phyloP scores from a whole-genome alignment of 2,113 vertebrate genomes.

The Caretta caretta region DNA sequence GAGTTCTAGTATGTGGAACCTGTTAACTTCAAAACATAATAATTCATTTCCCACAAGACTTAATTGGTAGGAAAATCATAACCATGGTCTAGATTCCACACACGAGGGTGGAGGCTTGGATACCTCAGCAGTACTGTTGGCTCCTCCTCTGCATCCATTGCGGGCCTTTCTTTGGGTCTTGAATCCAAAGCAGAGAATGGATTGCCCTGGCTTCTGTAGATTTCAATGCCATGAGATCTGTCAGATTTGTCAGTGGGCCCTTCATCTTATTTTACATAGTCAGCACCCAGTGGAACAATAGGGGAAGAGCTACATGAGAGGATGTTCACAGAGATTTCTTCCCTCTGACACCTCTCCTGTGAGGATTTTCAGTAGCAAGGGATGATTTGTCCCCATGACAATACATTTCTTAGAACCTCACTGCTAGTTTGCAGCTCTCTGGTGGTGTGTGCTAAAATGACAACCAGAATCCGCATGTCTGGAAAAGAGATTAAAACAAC shows the following conservation, averaged over 20 bases:
- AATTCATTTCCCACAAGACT: neutral
- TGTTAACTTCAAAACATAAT: too few relatives aligned
- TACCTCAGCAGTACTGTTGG: neutral
- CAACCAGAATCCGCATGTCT: neutral
- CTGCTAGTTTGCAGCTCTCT: neutral
- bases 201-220: neutral
- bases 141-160: neutral
- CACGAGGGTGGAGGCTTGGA: neutral
- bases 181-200: neutral
- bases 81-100: neutral
- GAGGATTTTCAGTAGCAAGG: neutral
- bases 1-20: neutral
- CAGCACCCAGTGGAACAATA: neutral
- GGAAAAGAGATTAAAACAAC: fast-evolving
- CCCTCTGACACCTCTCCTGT: neutral
- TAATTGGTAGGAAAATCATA: neutral
- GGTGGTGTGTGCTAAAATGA: neutral
- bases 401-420: neutral
- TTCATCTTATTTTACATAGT: neutral
- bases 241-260: neutral
- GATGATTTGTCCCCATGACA: neutral
- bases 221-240: neutral
- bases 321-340: neutral
- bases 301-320: neutral
- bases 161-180: neutral